Evolutionary conservation across 23 tunicate species (phyloP), one percentile per base, ranked within the genome.

Genomic region (Styela plicata): DNA sequence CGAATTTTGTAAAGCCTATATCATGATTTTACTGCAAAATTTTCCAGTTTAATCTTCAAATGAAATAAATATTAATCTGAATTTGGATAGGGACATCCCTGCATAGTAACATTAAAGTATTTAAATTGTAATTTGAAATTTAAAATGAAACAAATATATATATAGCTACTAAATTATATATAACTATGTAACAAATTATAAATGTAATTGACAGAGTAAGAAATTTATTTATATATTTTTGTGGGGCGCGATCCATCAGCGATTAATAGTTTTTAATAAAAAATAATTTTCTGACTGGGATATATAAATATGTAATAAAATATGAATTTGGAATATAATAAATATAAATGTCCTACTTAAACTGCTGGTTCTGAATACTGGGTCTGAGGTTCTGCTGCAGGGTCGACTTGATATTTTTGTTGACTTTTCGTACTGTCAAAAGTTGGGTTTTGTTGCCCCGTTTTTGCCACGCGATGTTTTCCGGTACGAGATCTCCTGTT

Each of bases 301-400:
- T n/a, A 44, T 44, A 7, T 5, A 44, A 44, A 13, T 44, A 5
- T 44, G 57, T 13, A 13, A 44, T 44, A 13, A 5, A 44, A 13
- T 7, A 44, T 5, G 13, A 5, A 5, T 44, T 44, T 13, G 10
- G 13, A 44, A 44, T 5, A 44, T 44, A 44, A 13, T 7, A 7
- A 13, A 5, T 44, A 5, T 44, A 5, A 44, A 44, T 44, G 13
- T 5, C 10, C 7, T 44, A 44, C 57, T 44, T 44, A 44, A 44
- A 44, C 57, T 44, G 57, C 57, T 44, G 57, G 57, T 44, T 44
- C 57, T 17, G 78, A 21, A 31, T 76, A 76, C 31, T 53, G 63
- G 13, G 81, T 76, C 64, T 52, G 65, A 1, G 81, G 81, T 13
- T 76, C 81, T 22, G 81, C 81, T 25, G 81, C 81, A 19, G 81